A percentile compares a stretch with the other conserved stretches of the same genome.
These are phyloP conservation scores for Motacilla tschutschensis DNA, from an alignment of 2,113 vertebrate genomes.

Conservation along the genomic window DNA sequence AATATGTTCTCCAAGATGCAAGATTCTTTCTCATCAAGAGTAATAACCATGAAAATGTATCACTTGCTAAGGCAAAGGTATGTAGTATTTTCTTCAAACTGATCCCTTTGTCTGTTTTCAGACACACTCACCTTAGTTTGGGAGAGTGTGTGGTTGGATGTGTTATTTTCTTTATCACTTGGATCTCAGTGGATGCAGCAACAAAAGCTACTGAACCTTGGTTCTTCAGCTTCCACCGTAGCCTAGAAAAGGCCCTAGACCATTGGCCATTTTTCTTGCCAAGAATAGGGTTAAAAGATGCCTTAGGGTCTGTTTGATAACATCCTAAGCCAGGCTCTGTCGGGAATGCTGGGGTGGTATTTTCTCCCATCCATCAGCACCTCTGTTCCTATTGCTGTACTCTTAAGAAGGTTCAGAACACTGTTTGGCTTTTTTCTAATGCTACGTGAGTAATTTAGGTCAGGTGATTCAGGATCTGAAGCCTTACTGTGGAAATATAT, in stretches of 20 bases:
- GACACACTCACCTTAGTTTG: background rate
- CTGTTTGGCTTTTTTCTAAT: background rate
- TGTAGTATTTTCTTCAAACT: background rate
- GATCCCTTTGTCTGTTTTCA: background rate
- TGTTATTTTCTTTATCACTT: background rate
- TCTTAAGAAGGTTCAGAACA: background rate
- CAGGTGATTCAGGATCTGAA: background rate
- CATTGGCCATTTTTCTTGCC: background rate
- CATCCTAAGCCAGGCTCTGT: background rate
- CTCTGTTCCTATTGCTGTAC: background rate
- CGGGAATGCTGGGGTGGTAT: background rate
- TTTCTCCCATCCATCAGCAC: background rate
- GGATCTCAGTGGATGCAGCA: background rate
- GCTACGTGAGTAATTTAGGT: background rate
- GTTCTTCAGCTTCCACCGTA: background rate
- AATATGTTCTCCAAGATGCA: constrained; percentile 92
- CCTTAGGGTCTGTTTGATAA: background rate
- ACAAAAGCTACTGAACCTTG: background rate
- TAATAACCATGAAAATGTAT: constrained; percentile 98
- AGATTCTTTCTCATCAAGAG: constrained; percentile 97
- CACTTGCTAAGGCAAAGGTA: constrained; percentile 97
- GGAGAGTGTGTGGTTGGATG: background rate
- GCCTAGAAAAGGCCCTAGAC: background rate
- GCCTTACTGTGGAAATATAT: background rate
- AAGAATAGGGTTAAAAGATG: background rate